Evolutionary conservation across 2,888 invertebrate genomes (phyloP).

Genomic region (Drosophila lutescens): DNA sequence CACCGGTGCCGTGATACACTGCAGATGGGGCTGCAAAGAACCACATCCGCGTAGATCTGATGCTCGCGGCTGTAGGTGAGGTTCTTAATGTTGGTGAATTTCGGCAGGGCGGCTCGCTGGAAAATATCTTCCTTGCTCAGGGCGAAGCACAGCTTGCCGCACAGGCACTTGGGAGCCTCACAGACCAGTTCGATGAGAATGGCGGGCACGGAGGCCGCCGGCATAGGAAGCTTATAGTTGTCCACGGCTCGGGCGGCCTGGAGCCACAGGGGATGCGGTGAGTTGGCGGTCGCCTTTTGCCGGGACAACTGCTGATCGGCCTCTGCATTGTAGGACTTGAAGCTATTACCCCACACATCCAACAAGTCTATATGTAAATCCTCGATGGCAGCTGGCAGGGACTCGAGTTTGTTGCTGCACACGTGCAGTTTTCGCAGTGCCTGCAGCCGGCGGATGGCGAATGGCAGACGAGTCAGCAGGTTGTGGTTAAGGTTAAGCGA

Average conservation of each 20-base stretch:
- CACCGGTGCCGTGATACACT: conserved; percentile 49
- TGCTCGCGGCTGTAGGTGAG: conserved; percentile 82
- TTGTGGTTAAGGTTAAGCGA: conserved; percentile 89
- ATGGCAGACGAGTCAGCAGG: conserved; percentile 86
- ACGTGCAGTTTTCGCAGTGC: conserved; percentile 80
- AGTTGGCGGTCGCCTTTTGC: not conserved
- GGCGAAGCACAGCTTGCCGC: conserved; percentile 80
- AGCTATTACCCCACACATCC: conserved; percentile 83
- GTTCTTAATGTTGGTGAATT: conserved; percentile 80
- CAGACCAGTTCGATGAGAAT: conserved; percentile 79
- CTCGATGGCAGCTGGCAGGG: conserved; percentile 81
- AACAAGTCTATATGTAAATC: conserved; percentile 76
- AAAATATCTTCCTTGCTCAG: conserved; percentile 61
- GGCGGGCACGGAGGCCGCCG: conserved; percentile 71
- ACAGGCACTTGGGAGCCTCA: conserved; percentile 82
- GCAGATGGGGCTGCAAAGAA: conserved; percentile 80
- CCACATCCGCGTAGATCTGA: conserved; percentile 82
- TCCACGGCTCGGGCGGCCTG: conserved; percentile 74
- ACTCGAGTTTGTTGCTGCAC: conserved; percentile 80
- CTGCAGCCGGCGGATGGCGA: conserved; percentile 87
- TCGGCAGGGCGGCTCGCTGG: conserved; percentile 77
- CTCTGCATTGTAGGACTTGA: conserved; percentile 55
- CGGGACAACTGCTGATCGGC: conserved; percentile 46
- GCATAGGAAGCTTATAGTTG: conserved; percentile 68
- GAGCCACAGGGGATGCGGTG: conserved; percentile 75